A percentile compares a stretch with the other conserved stretches of the same genome.
Conservation (phyloP, 2,113 vertebrate species). For the Jacana jacana region DNA sequence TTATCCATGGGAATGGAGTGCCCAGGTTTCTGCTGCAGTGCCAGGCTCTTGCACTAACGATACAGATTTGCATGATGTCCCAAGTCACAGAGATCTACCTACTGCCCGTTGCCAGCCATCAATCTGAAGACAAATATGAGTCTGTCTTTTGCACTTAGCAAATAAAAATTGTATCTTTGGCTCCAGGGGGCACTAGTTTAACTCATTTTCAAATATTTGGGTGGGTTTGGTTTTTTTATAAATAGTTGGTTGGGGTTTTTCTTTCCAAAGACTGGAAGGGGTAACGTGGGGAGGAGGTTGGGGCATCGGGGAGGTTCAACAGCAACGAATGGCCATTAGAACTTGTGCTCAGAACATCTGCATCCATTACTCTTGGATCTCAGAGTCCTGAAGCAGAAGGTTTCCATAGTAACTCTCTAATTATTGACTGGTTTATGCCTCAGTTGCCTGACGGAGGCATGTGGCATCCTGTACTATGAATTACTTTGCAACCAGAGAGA, state of each 20-base stretch:
- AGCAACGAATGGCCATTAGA: background rate
- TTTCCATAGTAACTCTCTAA: background rate
- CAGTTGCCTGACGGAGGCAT: background rate
- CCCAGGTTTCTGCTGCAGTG: background rate
- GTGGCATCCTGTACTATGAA: too few species aligned
- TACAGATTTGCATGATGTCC: fast-evolving
- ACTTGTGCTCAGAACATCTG: background rate
- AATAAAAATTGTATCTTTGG: background rate
- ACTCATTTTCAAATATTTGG: background rate
- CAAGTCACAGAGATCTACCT: background rate
- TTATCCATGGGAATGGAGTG: background rate
- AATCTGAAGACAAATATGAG: background rate
- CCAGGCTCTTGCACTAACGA: background rate
- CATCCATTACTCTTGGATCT: background rate
- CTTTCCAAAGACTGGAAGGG: background rate
- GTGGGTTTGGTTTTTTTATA: too few species aligned
- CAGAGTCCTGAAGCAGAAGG: background rate
- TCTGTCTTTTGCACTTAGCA: background rate
- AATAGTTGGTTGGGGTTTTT: too few species aligned
- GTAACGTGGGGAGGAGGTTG: background rate
- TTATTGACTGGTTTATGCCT: background rate
- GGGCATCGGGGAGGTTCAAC: background rate
- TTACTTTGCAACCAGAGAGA: background rate
- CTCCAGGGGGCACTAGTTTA: background rate
- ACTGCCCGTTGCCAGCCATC: background rate